Percentiles rank a stretch among this genome's conserved stretches.
These are phyloP conservation scores for Heliornis fulica DNA, from an alignment of 2,113 vertebrate species.

Conservation along the genomic window DNA sequence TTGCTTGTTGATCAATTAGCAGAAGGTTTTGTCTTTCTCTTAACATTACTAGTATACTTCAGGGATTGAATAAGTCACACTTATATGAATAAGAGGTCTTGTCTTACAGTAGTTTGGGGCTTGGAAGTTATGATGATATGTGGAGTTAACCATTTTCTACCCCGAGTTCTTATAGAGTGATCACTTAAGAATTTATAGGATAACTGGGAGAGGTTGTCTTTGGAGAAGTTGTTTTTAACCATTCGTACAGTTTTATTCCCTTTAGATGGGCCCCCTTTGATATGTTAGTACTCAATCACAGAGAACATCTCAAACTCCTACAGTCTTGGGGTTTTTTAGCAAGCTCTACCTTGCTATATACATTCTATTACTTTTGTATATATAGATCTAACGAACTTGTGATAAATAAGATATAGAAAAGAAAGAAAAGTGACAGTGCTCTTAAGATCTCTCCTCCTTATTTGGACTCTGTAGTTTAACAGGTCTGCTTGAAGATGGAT, in stretches of 20 bases:
- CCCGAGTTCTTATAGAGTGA: neutral
- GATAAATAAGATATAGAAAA: neutral
- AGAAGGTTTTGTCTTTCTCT: neutral
- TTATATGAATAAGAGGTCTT: neutral
- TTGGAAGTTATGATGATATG: neutral
- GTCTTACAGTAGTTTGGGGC: neutral
- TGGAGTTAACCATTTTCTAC: neutral
- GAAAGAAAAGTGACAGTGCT: neutral
- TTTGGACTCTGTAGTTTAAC: neutral
- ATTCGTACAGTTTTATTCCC: neutral
- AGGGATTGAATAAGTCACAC: neutral
- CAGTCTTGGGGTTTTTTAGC: neutral
- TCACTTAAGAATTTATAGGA: too few species aligned
- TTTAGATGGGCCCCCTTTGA: neutral
- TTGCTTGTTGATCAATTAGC: neutral
- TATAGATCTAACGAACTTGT: neutral
- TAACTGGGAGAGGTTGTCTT: neutral
- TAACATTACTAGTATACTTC: fast-evolving
- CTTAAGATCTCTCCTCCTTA: neutral
- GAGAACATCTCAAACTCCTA: neutral
- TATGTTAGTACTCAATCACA: neutral
- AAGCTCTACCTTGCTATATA: neutral
- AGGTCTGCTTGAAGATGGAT: neutral
- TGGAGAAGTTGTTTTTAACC: neutral
- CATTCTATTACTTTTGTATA: neutral